These are phyloP conservation scores for Sturnus vulgaris DNA, from an alignment of 2,113 vertebrate genomes.

Conservation along the genomic window DNA sequence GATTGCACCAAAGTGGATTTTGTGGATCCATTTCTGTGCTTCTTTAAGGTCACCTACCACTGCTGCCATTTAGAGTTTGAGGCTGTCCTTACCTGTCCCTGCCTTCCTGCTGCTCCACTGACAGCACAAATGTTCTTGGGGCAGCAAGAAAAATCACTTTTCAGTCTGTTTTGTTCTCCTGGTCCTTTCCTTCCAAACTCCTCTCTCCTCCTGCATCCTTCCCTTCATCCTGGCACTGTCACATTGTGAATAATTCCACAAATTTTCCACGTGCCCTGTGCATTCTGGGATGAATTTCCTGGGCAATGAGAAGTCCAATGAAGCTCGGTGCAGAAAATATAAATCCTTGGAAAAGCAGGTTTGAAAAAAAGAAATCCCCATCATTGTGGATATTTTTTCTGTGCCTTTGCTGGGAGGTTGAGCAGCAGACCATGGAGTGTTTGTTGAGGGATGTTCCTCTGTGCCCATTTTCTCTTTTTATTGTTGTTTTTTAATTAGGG, in stretches of 20 bases:
- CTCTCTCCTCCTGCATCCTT: background rate
- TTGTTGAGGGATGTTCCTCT: background rate
- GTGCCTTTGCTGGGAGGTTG: background rate
- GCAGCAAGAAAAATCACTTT: background rate
- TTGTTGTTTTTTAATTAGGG: background rate
- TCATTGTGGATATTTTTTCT: background rate
- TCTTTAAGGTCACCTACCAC: background rate
- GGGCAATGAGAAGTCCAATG: background rate
- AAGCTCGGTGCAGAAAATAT: background rate
- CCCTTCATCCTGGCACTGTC: background rate
- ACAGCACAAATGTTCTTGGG: background rate
- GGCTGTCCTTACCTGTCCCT: background rate
- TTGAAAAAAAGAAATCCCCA: no score
- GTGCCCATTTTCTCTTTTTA: background rate
- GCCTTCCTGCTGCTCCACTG: background rate
- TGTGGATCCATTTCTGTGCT: background rate
- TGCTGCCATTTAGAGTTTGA: background rate
- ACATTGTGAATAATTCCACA: background rate
- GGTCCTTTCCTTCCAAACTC: background rate
- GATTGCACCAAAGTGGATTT: background rate
- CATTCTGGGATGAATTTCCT: background rate
- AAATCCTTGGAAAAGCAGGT: background rate
- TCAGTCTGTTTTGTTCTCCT: no score
- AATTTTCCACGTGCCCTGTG: background rate
- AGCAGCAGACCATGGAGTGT: background rate